A percentile compares a stretch with the other conserved stretches of the same genome.
phyloP scores from a whole-genome alignment of 2,888 invertebrate species.

The Tridacna crocea region DNA sequence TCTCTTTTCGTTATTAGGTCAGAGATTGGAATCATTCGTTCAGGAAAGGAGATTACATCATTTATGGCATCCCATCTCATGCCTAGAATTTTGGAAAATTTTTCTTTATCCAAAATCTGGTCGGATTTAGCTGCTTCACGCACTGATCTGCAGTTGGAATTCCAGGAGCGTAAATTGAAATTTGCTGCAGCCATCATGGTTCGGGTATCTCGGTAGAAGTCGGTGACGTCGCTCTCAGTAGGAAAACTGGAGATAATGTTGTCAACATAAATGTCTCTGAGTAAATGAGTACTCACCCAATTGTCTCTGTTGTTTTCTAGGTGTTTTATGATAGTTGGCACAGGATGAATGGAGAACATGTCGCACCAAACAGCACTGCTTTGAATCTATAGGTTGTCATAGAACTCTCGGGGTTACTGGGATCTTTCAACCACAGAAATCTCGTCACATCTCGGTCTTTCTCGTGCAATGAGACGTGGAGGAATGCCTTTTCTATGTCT shows the following conservation, averaged over 20 bases:
- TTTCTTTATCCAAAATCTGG: conserved; percentile 12
- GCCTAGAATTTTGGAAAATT: conserved; percentile 20
- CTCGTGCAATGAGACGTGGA: conserved; percentile 34
- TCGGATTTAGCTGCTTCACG: conserved; percentile 11
- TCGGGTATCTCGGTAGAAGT: conserved; percentile 31
- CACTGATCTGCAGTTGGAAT: conserved; percentile 31
- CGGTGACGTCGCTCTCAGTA: background rate
- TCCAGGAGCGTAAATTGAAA: conserved; percentile 52
- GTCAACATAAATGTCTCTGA: conserved; percentile 39
- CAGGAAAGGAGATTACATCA: conserved; percentile 5
- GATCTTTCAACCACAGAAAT: conserved; percentile 47
- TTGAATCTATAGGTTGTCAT: conserved; percentile 28
- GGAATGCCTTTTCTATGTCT: conserved; percentile 44
- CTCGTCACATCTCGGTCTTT: conserved; percentile 43
- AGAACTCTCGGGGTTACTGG: conserved; percentile 21
- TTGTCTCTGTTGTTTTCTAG: conserved; percentile 12
- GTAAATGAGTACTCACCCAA: conserved; percentile 5
- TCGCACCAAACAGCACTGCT: conserved; percentile 31
- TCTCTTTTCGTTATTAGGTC: conserved; percentile 32
- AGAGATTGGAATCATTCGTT: background rate
- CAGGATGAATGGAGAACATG: conserved; percentile 38
- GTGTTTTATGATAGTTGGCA: conserved; percentile 17
- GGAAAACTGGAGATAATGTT: conserved; percentile 36
- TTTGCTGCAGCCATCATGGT: conserved; percentile 28
- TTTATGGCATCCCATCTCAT: conserved; percentile 21